These are phyloP conservation scores for Nerophis lumbriciformis DNA, from an alignment of 2,113 vertebrate genomes.

Conservation along the genomic window DNA sequence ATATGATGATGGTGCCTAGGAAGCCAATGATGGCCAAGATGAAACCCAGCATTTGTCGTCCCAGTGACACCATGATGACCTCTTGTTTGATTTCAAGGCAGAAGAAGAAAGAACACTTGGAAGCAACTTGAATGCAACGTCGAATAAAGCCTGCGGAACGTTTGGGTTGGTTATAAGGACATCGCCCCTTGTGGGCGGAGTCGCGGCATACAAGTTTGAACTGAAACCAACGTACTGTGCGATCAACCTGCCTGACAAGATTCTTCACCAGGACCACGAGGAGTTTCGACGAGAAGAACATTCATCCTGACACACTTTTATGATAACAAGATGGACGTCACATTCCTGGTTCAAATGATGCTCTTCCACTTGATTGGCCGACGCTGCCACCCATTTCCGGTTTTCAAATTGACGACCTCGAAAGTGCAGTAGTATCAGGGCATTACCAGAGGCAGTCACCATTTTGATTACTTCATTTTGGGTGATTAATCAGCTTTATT, in stretches of 20 bases:
- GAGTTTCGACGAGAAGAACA: slow-evolving; percentile 59
- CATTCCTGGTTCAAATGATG: slow-evolving; percentile 12
- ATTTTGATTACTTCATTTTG: not conserved
- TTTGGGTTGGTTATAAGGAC: slow-evolving; percentile 30
- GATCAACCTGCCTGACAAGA: slow-evolving; percentile 49
- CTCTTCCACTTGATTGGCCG: not conserved
- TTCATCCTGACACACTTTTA: slow-evolving; percentile 1
- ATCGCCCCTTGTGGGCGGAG: slow-evolving; percentile 48
- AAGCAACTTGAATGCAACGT: not conserved
- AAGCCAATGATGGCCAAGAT: slow-evolving; percentile 59
- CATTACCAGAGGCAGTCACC: no score
- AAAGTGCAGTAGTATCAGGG: not conserved
- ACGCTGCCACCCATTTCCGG: slow-evolving; percentile 15
- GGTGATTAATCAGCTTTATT: not conserved
- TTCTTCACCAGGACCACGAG: slow-evolving; percentile 38
- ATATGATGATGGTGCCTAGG: slow-evolving; percentile 60
- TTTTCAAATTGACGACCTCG: not conserved
- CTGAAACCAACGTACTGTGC: slow-evolving; percentile 43
- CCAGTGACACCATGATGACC: slow-evolving; percentile 65
- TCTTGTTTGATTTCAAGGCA: slow-evolving; percentile 8
- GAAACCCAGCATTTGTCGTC: slow-evolving; percentile 70
- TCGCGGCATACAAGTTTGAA: slow-evolving; percentile 12
- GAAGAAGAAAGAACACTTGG: not conserved
- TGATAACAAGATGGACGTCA: slow-evolving; percentile 14
- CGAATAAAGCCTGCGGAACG: not conserved